phyloP scores from a whole-genome alignment of 2,888 invertebrate species.

The Diadegma fenestrale region DNA sequence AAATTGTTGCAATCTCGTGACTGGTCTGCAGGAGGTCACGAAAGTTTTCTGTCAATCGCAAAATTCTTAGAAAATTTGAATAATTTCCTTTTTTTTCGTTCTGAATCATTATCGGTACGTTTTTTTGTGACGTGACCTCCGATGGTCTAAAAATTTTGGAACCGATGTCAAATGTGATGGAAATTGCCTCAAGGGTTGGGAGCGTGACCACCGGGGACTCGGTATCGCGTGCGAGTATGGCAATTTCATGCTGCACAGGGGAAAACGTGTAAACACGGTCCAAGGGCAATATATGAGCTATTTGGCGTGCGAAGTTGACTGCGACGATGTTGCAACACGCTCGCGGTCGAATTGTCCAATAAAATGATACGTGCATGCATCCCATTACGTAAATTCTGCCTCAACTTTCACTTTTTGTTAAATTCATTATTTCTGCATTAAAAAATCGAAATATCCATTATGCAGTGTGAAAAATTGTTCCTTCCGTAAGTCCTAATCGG shows the following conservation, averaged over 20 bases:
- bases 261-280: conserved; percentile 36
- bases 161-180: neutral
- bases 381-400: neutral
- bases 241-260: conserved; percentile 25
- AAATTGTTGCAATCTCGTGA: neutral
- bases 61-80: neutral
- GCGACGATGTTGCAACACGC: conserved; percentile 1
- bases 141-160: neutral
- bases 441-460: neutral
- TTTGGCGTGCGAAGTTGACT: conserved; percentile 27
- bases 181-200: conserved; percentile 2
- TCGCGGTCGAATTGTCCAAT: conserved; percentile 2
- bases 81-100: neutral
- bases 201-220: conserved; percentile 33
- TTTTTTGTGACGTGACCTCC: neutral
- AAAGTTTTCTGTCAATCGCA: neutral
- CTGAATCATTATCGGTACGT: neutral
- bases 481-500: neutral
- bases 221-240: conserved; percentile 40
- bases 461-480: neutral
- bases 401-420: neutral
- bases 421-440: neutral
- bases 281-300: conserved; percentile 47
- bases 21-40: neutral
- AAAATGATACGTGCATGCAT: neutral